Evolutionary conservation across 2,888 invertebrate species (phyloP), one percentile per base, ranked within the genome.

Genomic region (Oeneis ivallda): DNA sequence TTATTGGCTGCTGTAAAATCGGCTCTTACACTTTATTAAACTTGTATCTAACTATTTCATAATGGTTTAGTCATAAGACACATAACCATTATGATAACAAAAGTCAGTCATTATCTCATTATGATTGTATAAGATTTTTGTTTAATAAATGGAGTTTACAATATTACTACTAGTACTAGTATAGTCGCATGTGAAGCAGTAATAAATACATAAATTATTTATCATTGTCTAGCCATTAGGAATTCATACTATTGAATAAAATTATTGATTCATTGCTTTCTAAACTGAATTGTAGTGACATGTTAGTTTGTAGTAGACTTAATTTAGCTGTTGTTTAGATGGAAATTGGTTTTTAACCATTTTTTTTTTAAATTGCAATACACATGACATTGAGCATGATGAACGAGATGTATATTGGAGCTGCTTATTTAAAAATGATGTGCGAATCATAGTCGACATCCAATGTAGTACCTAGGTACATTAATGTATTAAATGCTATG

Each of bases 191-290:
- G 26, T 26, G 26, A 26, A 19, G 19, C 26, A 6, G 26, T 50
- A 13, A 49, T 49, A 49, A 50, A 26, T 50, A 26, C 19, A 50
- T 50, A 50, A 19, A 26, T 50, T 26, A 43, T 43, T 50, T 43
- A 54, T 13, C 37, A 10, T 37, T 37, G 34, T 34, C 37, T 37
- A 17, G 10, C 37, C 6, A 37, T 37, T 54, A 37, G 17, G 9
- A 17, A 54, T 54, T 2, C 54, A 17, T 9, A 34, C 9, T 34
- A 32, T 53, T 53, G 32, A 26, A 26, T n/a, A 7, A 5, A 15
- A 47, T 15, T 17, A 34, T 37, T 37, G 37, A 54, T 34, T 37
- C 15, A 17, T 10, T 5, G 13, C 17, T 37, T 54, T 54, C 54
- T 54, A 15, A 34, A 54, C 6, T 54, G n/a, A 52, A 9, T 47